These are phyloP conservation scores for Cephalopholis sonnerati DNA, from an alignment of 2,113 vertebrate genomes.

Conservation along the genomic window DNA sequence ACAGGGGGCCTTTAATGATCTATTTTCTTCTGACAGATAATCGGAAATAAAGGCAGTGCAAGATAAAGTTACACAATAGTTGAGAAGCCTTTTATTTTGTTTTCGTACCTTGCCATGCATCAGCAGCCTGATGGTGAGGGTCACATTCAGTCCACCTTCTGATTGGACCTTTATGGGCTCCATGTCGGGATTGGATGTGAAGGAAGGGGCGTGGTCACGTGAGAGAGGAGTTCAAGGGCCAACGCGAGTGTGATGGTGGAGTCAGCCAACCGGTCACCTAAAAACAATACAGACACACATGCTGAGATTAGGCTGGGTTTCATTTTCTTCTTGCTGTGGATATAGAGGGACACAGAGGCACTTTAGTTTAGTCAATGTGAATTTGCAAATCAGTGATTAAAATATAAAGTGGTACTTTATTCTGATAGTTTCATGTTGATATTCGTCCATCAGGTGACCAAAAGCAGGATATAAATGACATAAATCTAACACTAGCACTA, in stretches of 20 bases:
- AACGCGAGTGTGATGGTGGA: slow-evolving; percentile 82
- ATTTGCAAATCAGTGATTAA: not conserved
- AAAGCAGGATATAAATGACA: not conserved
- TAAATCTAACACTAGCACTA: not conserved
- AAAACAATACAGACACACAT: not conserved
- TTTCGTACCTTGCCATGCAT: slow-evolving; percentile 96
- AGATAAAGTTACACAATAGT: not conserved
- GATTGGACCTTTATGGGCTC: slow-evolving; percentile 96
- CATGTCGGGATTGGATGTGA: slow-evolving; percentile 88
- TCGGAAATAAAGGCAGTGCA: not conserved
- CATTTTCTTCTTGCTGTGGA: not conserved
- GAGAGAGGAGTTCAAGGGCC: slow-evolving; percentile 75
- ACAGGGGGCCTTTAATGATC: not conserved
- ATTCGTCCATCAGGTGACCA: not conserved
- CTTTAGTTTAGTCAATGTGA: not conserved
- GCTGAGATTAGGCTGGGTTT: not conserved
- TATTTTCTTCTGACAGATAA: slow-evolving; percentile 5
- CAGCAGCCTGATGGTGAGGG: slow-evolving; percentile 97
- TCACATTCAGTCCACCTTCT: slow-evolving; percentile 97
- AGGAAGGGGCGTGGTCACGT: slow-evolving; percentile 76
- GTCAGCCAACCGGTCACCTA: slow-evolving; percentile 88
- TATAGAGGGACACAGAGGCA: not conserved
- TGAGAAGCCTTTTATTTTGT: not conserved
- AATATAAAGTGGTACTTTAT: not conserved
- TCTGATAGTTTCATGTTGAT: not conserved